Percentiles rank a stretch among this genome's conserved stretches.
These are phyloP conservation scores for Sympetrum striolatum DNA, from an alignment of 2,888 invertebrate species.

Conservation along the genomic window DNA sequence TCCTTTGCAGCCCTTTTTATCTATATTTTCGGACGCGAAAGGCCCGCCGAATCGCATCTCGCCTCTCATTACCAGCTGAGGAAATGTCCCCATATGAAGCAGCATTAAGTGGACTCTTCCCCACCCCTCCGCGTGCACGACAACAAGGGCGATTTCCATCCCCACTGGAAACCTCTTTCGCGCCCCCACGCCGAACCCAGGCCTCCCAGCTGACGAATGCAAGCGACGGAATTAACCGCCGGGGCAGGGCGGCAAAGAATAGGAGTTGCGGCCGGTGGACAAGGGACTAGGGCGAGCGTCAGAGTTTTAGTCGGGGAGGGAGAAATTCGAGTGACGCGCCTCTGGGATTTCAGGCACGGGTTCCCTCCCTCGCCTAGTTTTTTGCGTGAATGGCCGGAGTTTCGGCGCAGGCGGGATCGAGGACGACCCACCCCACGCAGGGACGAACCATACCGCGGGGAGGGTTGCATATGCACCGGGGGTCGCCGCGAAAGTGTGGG, in stretches of 20 bases:
- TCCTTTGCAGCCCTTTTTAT: too few relatives aligned
- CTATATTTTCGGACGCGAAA: too few relatives aligned
- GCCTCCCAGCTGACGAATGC: slow-evolving; percentile 35
- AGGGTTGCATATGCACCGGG: neutral
- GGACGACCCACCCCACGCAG: too few relatives aligned
- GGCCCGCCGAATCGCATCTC: neutral
- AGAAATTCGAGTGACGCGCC: neutral
- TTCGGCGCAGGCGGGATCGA: neutral
- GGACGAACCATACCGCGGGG: neutral
- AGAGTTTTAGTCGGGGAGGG: neutral
- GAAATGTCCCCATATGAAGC: neutral
- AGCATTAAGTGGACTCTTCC: neutral
- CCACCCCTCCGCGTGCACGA: neutral
- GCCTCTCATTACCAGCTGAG: neutral
- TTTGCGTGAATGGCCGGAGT: neutral
- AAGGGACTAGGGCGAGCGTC: neutral
- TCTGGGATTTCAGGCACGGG: slow-evolving; percentile 4
- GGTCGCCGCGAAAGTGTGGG: neutral
- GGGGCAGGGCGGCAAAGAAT: slow-evolving; percentile 4
- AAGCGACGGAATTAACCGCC: slow-evolving; percentile 32
- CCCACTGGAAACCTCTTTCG: neutral
- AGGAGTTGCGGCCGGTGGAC: neutral
- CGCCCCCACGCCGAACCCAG: neutral
- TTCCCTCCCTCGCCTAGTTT: neutral
- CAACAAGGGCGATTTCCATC: neutral